These are phyloP conservation scores for Drosophila mayri DNA, from an alignment of 1,140 invertebrate genomes.

Conservation along the genomic window DNA sequence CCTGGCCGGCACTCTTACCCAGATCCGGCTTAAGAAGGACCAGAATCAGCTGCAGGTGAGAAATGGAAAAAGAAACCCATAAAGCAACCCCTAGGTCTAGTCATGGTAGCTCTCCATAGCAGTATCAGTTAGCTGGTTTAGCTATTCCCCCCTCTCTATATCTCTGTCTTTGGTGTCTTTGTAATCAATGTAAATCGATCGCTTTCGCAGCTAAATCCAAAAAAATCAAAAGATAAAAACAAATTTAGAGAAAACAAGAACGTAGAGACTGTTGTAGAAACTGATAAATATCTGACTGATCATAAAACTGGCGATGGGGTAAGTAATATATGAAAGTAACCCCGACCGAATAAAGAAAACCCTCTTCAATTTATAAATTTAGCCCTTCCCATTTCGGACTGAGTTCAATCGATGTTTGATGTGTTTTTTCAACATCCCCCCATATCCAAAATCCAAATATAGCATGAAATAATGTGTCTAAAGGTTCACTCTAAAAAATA, in stretches of 20 bases:
- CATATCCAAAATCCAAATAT: neutral
- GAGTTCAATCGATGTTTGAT: conserved; percentile 35
- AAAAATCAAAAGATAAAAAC: conserved; percentile 81
- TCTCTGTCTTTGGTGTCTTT: conserved; percentile 60
- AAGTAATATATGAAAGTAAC: conserved; percentile 59
- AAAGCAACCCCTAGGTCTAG: conserved; percentile 2
- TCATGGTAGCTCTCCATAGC: conserved; percentile 30
- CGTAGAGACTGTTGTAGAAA: conserved; percentile 80
- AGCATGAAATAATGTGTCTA: conserved; percentile 26
- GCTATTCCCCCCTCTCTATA: conserved; percentile 20
- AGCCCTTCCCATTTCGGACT: conserved; percentile 11
- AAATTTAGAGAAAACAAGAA: conserved; percentile 75
- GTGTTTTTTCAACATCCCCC: conserved; percentile 22
- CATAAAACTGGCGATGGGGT: conserved; percentile 75
- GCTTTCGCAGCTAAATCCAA: conserved; percentile 79
- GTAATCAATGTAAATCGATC: conserved; percentile 68
- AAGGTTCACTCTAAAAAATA: neutral
- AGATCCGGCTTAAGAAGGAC: conserved; percentile 91
- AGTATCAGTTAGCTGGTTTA: conserved; percentile 43
- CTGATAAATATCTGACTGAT: conserved; percentile 79
- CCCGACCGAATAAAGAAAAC: conserved; percentile 3
- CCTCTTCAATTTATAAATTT: conserved; percentile 3
- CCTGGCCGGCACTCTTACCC: conserved; percentile 92
- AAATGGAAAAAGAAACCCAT: neutral
- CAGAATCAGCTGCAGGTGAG: conserved; percentile 87